These are phyloP conservation scores for Scytalopus superciliaris DNA, from an alignment of 2,113 vertebrate genomes.

Conservation along the genomic window DNA sequence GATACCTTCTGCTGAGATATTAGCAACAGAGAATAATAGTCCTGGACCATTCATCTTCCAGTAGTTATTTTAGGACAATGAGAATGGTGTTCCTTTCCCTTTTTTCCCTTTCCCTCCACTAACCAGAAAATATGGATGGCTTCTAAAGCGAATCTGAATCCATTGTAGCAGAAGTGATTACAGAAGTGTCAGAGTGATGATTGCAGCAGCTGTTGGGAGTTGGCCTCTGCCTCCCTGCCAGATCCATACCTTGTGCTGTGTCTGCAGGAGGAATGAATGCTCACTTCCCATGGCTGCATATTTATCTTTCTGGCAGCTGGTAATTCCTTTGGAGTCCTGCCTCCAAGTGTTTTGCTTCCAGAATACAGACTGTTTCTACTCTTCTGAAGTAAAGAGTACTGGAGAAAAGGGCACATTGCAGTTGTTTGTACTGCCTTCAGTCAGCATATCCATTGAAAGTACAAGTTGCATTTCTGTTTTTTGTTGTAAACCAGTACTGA, in stretches of 20 bases:
- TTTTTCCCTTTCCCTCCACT: not conserved
- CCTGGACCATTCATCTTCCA: not conserved
- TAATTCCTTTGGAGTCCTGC: not conserved
- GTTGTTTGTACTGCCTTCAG: not conserved
- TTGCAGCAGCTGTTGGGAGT: not conserved
- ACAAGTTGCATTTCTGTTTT: not conserved
- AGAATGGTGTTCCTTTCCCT: not conserved
- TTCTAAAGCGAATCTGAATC: not conserved
- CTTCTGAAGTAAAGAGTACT: slow-evolving; percentile 2
- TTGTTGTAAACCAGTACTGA: not conserved
- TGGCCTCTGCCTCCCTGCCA: not conserved
- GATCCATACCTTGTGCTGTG: not conserved
- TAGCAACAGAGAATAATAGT: not conserved
- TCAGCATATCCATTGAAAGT: not conserved
- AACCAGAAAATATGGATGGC: not conserved
- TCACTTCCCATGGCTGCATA: not conserved
- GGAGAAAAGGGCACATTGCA: slow-evolving; percentile 18
- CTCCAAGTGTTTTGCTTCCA: not conserved
- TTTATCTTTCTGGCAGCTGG: slow-evolving; percentile 12
- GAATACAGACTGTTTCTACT: not conserved
- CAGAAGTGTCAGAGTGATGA: not conserved
- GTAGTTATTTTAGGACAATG: not conserved
- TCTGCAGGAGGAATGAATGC: not conserved
- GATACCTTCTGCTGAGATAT: not conserved
- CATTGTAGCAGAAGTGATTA: not conserved